Evolutionary conservation across 2,113 vertebrate species (phyloP), one percentile per base, ranked within the genome.

Genomic region (Xenopus tropicalis): DNA sequence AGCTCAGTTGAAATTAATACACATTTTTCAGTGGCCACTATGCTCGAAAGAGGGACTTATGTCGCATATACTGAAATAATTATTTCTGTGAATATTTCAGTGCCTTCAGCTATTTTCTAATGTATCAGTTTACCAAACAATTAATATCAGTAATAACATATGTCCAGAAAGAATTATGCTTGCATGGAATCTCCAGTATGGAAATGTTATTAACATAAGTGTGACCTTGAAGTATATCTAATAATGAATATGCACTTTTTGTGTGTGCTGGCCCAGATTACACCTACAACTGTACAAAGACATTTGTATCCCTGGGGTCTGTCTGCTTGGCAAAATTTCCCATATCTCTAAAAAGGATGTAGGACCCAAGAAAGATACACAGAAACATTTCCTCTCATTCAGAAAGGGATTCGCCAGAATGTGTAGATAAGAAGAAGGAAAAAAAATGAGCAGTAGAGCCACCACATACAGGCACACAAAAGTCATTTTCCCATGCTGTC

Each of bases 231-330:
- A 83, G 85, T n/a, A n/a, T n/a, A n/a, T n/a, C n/a, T n/a, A n/a
- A n/a, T 84, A 89, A 61, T 85, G 80, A 80, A 87, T 86, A 82
- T 81, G 71, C 70, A 79, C 70, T 79, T 78, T n/a, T n/a, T 86
- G 80, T 85, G 87, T 86, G 83, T 63, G 71, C 76, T 80, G 57
- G 69, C 84, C 76, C 46, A 65, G 80, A 61, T 88, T 82, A 77
- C 69, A 79, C 29, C 5, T 64, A 85, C 84, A 82, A 19, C 52
- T 54, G 52, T 59, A 59, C 57, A 59, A 24, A 59, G 20, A 2
- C 57, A 14, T 59, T n/a, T 44, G 77, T 16, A 51, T 77, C 85
- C 83, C 83, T 82, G 73, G 74, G 78, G 78, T 82, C 79, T 66
- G 48, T 14, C 48, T 44, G 78, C 79, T 72, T 42, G 69, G 79